phyloP scores from a whole-genome alignment of 2,797 vertebrate species.

The Syncerus caffer region DNA sequence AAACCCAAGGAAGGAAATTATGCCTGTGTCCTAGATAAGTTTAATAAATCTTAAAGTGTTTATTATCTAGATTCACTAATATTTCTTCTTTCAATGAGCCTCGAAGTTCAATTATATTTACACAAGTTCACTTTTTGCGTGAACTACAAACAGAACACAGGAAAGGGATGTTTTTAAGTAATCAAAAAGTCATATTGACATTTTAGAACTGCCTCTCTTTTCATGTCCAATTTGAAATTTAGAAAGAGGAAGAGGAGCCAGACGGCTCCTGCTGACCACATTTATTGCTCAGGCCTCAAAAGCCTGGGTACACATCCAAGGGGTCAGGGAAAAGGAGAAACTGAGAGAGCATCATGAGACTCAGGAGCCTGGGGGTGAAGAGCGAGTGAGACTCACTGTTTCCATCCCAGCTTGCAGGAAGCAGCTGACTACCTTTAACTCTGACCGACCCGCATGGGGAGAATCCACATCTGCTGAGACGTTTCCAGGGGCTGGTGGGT shows the following conservation, averaged over 20 bases:
- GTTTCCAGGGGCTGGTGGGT: neutral
- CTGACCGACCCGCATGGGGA: neutral
- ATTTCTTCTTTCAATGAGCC: neutral
- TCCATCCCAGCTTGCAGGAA: neutral
- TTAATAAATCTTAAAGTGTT: neutral
- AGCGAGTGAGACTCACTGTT: neutral
- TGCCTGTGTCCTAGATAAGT: neutral
- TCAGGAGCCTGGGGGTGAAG: neutral
- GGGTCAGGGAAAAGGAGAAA: neutral
- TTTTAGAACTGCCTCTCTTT: slow-evolving; percentile 26
- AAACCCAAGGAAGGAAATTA: neutral
- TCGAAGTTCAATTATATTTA: neutral
- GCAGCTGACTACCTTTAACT: neutral
- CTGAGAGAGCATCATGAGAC: neutral
- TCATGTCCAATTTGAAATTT: neutral
- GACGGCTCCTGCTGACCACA: neutral
- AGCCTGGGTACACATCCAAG: neutral
- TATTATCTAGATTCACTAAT: neutral
- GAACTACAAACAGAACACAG: neutral
- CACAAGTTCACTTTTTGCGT: neutral
- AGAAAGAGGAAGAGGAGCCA: neutral
- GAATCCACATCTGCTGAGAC: neutral
- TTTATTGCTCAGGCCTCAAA: neutral
- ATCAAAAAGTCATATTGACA: neutral
- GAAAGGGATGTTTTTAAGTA: neutral